A percentile compares a stretch with the other conserved stretches of the same genome.
These are phyloP conservation scores for Scelioninae gen. 1 DNA, from an alignment of 2,888 invertebrate species.

Conservation along the genomic window DNA sequence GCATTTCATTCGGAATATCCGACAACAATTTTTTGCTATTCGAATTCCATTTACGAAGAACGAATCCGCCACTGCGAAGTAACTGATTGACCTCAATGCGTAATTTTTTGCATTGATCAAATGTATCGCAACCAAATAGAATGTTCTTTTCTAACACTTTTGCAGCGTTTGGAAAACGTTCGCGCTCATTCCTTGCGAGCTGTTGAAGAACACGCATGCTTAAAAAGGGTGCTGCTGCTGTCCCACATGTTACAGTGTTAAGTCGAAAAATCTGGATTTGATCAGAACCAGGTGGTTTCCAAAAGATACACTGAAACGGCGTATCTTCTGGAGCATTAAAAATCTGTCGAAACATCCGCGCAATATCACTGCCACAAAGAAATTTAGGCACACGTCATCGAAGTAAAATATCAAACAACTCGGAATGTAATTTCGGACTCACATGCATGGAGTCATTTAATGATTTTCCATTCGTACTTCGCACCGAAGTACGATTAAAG, in stretches of 20 bases:
- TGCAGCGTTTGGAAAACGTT: no score
- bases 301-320: conserved; percentile 28
- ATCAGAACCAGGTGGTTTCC: conserved; percentile 3
- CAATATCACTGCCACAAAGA: conserved; percentile 3
- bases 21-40: no score
- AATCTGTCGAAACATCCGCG: conserved; percentile 20
- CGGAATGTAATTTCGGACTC: conserved; percentile 9
- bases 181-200: no score
- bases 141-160: no score
- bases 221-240: conserved; percentile 12
- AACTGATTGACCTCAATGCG: no score
- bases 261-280: conserved; percentile 4
- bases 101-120: no score
- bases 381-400: conserved; percentile 8
- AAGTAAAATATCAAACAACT: conserved; percentile 21
- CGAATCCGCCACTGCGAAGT: no score
- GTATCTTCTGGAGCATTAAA: conserved; percentile 18
- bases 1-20: no score
- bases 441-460: conserved; percentile 20
- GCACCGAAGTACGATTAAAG: conserved; percentile 1
- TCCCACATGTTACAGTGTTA: conserved; percentile 14
- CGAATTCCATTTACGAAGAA: no score
- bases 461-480: conserved; percentile 17
- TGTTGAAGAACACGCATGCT: no score
- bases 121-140: no score